Percentiles rank a stretch among this genome's conserved stretches.
Conservation (phyloP, 1,140 invertebrate species). For the Vanessa atalanta region DNA sequence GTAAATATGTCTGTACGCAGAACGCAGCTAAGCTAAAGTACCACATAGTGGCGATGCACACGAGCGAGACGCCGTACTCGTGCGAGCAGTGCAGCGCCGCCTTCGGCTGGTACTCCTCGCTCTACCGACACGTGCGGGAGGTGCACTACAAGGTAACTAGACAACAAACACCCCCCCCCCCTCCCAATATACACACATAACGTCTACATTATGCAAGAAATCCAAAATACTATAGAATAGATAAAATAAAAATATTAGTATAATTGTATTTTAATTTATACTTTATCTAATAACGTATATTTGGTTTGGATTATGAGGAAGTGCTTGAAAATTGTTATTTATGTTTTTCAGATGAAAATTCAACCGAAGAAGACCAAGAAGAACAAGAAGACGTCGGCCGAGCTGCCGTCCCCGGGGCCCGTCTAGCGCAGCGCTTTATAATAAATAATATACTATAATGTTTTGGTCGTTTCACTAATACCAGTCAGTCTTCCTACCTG, state of each 20-base stretch:
- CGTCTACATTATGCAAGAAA: too few species aligned
- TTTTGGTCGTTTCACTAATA: too few species aligned
- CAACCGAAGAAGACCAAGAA: constrained; percentile 58
- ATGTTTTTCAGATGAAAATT: constrained; percentile 56
- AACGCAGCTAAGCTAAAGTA: constrained; percentile 70
- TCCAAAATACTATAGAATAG: too few species aligned
- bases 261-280: too few species aligned
- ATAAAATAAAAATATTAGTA: too few species aligned
- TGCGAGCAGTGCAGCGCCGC: constrained; percentile 62
- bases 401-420: neutral
- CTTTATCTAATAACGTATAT: too few species aligned
- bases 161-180: too few species aligned
- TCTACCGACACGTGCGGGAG: constrained; percentile 65
- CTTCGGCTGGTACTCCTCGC: constrained; percentile 70
- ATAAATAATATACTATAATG: too few species aligned
- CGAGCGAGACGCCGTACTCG: constrained; percentile 64
- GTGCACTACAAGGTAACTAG: constrained; percentile 64
- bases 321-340: neutral
- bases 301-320: too few species aligned
- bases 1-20: constrained; percentile 32
- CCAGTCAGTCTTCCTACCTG: too few species aligned
- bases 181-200: too few species aligned
- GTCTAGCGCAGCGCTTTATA: neutral
- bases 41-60: constrained; percentile 74
- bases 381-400: constrained; percentile 37